These are phyloP conservation scores for Trogon melanurus DNA, from an alignment of 2,113 vertebrate species.

Conservation along the genomic window DNA sequence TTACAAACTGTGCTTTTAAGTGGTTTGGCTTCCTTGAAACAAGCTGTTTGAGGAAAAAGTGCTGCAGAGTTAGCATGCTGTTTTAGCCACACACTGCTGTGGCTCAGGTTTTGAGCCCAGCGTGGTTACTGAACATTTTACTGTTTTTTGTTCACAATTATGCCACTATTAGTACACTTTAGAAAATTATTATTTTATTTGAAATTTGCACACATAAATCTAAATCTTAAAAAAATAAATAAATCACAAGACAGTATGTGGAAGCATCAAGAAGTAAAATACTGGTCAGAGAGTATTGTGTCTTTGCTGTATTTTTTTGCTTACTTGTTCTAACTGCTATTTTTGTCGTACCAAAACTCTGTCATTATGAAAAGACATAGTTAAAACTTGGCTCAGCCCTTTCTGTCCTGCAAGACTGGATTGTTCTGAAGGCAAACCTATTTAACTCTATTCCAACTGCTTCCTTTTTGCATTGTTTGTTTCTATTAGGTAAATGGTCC, in stretches of 20 bases:
- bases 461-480: conserved; percentile 63
- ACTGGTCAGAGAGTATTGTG: background rate
- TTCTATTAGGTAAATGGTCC: conserved; percentile 32
- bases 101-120: conserved; percentile 14
- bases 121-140: background rate
- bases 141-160: background rate
- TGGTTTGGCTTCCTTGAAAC: background rate
- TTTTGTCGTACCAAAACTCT: background rate
- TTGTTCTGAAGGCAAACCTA: conserved; percentile 14
- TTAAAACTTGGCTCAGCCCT: conserved; percentile 39
- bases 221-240: background rate
- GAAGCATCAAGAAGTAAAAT: background rate
- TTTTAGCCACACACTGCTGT: conserved; percentile 2
- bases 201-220: background rate
- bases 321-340: background rate
- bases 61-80: background rate
- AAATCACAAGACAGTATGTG: background rate
- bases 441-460: conserved; percentile 27
- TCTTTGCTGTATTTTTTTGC: background rate
- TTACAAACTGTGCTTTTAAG: background rate
- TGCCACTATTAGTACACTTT: background rate
- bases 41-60: background rate
- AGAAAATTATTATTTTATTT: background rate
- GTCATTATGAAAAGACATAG: background rate
- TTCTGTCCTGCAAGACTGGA: background rate